Evolutionary conservation across 2,113 vertebrate genomes (phyloP).

Genomic region (Tragelaphus strepsiceros): DNA sequence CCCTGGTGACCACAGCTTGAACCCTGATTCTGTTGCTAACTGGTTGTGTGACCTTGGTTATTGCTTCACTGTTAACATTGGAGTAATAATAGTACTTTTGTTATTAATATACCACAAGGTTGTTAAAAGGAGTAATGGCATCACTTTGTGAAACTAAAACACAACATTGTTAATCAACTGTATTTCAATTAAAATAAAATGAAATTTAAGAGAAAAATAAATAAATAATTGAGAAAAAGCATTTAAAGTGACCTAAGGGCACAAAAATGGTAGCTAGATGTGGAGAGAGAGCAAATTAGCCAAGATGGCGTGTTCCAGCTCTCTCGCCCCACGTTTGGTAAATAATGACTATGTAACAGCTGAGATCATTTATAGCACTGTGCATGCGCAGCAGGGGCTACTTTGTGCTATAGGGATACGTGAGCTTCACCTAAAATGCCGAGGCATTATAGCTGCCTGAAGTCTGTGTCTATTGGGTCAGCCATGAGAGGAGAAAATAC

Average conservation of each 20-base stretch:
- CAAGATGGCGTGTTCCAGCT: not conserved
- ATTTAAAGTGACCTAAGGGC: not conserved
- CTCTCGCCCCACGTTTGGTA: not conserved
- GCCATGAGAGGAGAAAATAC: not conserved
- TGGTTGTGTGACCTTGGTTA: not conserved
- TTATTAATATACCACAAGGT: not conserved
- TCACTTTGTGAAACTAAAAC: not conserved
- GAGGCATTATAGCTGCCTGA: not conserved
- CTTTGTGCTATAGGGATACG: not conserved
- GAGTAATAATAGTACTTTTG: not conserved
- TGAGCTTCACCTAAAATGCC: fast-evolving
- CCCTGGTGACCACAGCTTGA: not conserved
- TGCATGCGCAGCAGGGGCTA: fast-evolving
- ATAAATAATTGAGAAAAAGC: not conserved
- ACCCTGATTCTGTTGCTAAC: not conserved
- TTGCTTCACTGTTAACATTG: not conserved
- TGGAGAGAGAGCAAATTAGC: not conserved
- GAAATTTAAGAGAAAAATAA: not conserved
- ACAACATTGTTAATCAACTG: not conserved
- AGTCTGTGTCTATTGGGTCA: not conserved
- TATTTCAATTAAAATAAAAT: not conserved
- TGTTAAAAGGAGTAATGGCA: not conserved
- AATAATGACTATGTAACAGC: not conserved
- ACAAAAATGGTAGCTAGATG: not conserved
- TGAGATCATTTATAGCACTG: not conserved